phyloP scores from a whole-genome alignment of 30 jellyfish, hydroid and myxozoan species.

The Haliclystus octoradiatus region DNA sequence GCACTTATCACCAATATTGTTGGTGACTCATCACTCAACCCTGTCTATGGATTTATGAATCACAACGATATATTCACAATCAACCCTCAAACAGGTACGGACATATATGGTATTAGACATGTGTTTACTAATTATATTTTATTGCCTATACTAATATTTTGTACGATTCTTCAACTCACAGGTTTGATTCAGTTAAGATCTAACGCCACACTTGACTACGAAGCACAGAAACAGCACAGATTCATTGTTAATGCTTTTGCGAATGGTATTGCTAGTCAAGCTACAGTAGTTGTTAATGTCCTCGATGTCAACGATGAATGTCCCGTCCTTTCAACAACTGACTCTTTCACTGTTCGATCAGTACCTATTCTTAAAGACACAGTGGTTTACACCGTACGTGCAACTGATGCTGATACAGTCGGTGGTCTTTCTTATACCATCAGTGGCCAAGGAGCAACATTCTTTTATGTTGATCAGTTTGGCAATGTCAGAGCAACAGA shows the following conservation, averaged over 20 bases:
- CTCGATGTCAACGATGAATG: conserved; percentile 74
- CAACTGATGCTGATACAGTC: not conserved
- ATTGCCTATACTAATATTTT: no score
- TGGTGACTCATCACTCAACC: not conserved
- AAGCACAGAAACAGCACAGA: conserved; percentile 26
- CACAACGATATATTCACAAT: not conserved
- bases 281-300: conserved; percentile 57
- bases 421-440: not conserved
- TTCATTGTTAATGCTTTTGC: conserved; percentile 48
- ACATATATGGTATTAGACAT: no score
- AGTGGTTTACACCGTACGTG: conserved; percentile 11
- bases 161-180: not conserved
- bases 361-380: conserved; percentile 44
- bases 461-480: conserved; percentile 40
- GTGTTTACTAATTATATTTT: no score
- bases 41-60: not conserved
- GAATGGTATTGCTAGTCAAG: conserved; percentile 24
- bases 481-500: conserved; percentile 58
- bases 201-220: conserved; percentile 34
- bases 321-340: conserved; percentile 44
- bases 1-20: not conserved
- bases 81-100: not conserved
- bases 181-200: conserved; percentile 30
- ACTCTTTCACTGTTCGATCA: conserved; percentile 15
- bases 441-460: conserved; percentile 32